Evolutionary conservation across 2,797 vertebrate genomes (phyloP).

Genomic region (Enteromius trimaculatus): DNA sequence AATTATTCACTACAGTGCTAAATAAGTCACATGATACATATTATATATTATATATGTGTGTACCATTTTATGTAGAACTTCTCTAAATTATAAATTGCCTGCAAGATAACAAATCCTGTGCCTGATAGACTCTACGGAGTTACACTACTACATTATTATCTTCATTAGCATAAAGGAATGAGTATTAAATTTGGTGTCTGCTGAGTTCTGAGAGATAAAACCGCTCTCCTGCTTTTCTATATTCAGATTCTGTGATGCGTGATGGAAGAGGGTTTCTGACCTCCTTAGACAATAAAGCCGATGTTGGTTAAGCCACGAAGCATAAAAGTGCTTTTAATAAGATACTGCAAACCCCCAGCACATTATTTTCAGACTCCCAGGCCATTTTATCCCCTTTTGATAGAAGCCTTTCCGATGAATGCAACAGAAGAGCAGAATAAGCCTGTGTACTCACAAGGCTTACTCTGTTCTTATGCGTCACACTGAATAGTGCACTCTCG

Average conservation of each 20-base stretch:
- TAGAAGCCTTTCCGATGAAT: constrained; percentile 50
- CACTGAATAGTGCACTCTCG: background rate
- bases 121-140: background rate
- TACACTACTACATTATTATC: constrained; percentile 1
- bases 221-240: constrained; percentile 1
- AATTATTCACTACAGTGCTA: background rate
- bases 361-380: constrained; percentile 47
- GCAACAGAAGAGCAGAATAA: constrained; percentile 33
- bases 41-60: background rate
- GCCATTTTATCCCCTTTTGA: constrained; percentile 41
- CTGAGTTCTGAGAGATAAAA: constrained; percentile 2
- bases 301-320: constrained; percentile 33
- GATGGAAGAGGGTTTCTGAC: constrained; percentile 34
- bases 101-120: background rate
- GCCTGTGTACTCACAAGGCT: background rate
- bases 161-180: constrained; percentile 40
- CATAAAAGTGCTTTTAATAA: constrained; percentile 57
- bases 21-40: background rate
- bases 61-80: background rate
- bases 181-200: constrained; percentile 21
- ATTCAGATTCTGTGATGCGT: constrained; percentile 30
- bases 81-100: background rate
- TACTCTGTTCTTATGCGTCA: constrained; percentile 8
- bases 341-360: constrained; percentile 28
- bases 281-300: constrained; percentile 28